phyloP scores from a whole-genome alignment of 2,888 invertebrate species.

The Eumerus sabulonum region DNA sequence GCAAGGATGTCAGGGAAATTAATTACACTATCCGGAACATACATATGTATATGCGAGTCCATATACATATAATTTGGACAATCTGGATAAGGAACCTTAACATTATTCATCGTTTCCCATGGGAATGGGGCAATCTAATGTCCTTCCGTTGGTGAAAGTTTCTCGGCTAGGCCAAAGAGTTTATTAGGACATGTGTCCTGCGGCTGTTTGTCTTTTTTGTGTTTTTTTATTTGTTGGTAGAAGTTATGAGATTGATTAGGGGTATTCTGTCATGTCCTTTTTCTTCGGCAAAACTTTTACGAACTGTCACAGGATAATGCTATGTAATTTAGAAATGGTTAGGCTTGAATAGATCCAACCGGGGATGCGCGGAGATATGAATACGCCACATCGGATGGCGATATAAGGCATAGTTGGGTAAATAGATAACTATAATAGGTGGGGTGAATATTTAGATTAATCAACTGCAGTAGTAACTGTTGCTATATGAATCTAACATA shows the following conservation, averaged over 20 bases:
- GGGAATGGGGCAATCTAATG: constrained; percentile 43
- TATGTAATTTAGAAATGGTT: constrained; percentile 29
- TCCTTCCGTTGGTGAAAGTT: constrained; percentile 10
- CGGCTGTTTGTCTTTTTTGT: no score
- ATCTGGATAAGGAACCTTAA: constrained; percentile 36
- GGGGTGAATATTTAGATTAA: constrained; percentile 6
- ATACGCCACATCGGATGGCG: constrained; percentile 53
- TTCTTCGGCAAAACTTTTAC: constrained; percentile 4
- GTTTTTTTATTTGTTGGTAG: constrained; percentile 44
- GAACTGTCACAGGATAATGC: constrained; percentile 45
- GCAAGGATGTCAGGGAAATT: constrained; percentile 40
- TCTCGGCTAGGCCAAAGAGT: constrained; percentile 3
- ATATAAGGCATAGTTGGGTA: constrained; percentile 23
- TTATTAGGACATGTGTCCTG: constrained; percentile 45
- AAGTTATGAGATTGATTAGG: constrained; percentile 54
- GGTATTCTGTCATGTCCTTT: constrained; percentile 25
- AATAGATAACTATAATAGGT: constrained; percentile 12
- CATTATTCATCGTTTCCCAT: constrained; percentile 51
- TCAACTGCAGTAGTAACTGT: background rate
- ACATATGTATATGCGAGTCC: constrained; percentile 4
- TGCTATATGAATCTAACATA: background rate
- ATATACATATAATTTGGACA: background rate
- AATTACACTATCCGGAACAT: constrained; percentile 38
- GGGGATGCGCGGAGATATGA: constrained; percentile 17
- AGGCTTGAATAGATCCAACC: constrained; percentile 12